Base-by-base conservation (phyloP, 2,888 invertebrate genomes). In the Scaptomyza flava region DNA sequence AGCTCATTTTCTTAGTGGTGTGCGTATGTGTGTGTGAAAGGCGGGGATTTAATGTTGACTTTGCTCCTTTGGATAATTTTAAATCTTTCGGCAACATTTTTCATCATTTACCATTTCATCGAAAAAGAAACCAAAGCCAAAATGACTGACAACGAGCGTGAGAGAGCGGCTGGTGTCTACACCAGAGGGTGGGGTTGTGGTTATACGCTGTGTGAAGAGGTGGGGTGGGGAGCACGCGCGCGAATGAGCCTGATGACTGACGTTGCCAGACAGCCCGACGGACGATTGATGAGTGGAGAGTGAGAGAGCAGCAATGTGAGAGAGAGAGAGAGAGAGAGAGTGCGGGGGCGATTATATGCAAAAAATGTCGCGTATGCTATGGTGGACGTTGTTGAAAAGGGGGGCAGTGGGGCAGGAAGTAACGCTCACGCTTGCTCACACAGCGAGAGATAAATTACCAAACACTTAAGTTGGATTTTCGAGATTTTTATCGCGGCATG, bases 61-160 rank as follows among this genome's bases (percentile, higher is more conserved):
- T 72, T 81, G 82, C 79, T 73, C 74, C 50, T 34, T 72, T 79
- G 86, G 89, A 87, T 89, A 83, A 90, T 90, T 91, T 90, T 90
- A 90, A 91, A 91, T 91, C 91, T 89, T 90, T 88, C 66, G 81
- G 79, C 80, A 84, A 87, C 89, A 91, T 90, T 90, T 91, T 91
- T 90, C 91, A 91, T 91, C 91, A 91, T 91, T 91, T 91, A 91
- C 91, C 91, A 91, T 91, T 90, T 89, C 82, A 89, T 89, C 86
- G 85, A 71, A 68, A 33, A 54, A 48, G 64, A 52, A 70, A 60
- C 60, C 67, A 79, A 65, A 67, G 53, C 56, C 48, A 67, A 69
- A 80, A 62, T 90, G 91, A 90, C 89, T 91, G 90, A 90, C 91
- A 90, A 80, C 80, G 80, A 87, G 81, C 85, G 48, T 30, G 34